A percentile compares a stretch with the other conserved stretches of the same genome.
Conservation (phyloP, 2,113 vertebrate genomes). For the Panthera leo region DNA sequence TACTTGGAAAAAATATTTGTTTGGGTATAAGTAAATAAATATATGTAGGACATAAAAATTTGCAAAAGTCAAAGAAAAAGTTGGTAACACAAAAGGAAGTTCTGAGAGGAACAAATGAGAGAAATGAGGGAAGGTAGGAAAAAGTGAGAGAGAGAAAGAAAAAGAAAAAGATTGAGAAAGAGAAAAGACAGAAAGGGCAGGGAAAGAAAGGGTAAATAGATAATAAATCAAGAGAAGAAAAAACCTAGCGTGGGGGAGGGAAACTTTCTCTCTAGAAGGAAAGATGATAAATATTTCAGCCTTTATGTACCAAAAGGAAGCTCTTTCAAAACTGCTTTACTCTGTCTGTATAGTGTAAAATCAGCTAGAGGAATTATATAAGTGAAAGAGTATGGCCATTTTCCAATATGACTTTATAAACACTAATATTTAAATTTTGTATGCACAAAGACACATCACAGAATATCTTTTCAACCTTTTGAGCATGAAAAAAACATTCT, state of each 20-base stretch:
- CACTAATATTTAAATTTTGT: neutral
- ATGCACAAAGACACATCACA: neutral
- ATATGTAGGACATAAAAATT: neutral
- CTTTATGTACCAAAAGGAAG: neutral
- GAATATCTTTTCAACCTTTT: neutral
- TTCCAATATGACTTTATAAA: neutral
- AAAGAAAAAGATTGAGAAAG: neutral
- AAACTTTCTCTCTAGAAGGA: neutral
- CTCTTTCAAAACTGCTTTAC: neutral
- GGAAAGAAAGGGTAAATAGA: neutral
- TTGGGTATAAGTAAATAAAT: neutral
- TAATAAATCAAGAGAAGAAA: neutral
- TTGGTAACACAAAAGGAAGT: neutral
- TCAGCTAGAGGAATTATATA: neutral
- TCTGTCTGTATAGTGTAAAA: neutral
- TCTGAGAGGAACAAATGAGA: neutral
- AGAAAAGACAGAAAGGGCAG: neutral
- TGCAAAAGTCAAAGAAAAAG: neutral
- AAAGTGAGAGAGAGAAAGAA: neutral
- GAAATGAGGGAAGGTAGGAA: neutral
- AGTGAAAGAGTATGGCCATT: neutral
- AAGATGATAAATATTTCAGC: neutral
- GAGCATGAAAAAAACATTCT: neutral
- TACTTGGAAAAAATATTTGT: neutral
- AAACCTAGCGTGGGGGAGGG: fast-evolving